Percentiles rank a stretch among this genome's conserved stretches.
phyloP scores from a whole-genome alignment of 2,113 vertebrate genomes.

The Mohoua ochrocephala region DNA sequence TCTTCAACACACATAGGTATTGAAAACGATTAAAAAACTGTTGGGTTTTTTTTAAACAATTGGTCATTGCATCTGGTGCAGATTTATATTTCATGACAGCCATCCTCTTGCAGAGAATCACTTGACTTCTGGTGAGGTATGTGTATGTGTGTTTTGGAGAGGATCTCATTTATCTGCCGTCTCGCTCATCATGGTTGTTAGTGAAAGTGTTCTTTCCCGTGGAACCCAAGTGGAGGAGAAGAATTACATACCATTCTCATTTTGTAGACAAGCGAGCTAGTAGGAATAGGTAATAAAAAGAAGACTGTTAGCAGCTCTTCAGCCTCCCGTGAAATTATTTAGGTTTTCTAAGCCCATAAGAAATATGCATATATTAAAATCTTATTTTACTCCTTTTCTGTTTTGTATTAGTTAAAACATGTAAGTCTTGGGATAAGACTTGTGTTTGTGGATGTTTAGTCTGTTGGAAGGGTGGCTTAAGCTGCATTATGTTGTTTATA shows the following conservation, averaged over 20 bases:
- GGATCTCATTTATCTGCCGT: not conserved
- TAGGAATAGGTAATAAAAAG: not conserved
- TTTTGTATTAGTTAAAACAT: not conserved
- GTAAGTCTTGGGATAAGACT: not conserved
- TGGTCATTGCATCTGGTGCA: not conserved
- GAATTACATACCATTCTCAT: not conserved
- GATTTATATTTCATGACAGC: not conserved
- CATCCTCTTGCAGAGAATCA: not conserved
- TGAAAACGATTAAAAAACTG: not conserved
- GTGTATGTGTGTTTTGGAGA: not conserved
- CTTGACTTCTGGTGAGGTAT: not conserved
- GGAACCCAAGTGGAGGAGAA: not conserved
- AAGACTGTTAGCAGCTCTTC: not conserved
- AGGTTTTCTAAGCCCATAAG: not conserved
- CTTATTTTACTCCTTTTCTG: not conserved
- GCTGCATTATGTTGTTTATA: not conserved
- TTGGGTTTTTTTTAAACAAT: not conserved
- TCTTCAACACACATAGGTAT: not conserved
- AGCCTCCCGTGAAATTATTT: not conserved
- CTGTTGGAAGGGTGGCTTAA: not conserved
- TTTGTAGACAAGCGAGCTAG: not conserved
- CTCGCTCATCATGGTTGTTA: fast-evolving
- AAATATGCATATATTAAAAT: not conserved
- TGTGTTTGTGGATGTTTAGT: not conserved
- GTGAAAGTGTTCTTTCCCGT: not conserved